Evolutionary conservation across 2,888 invertebrate genomes (phyloP).

Genomic region (Melieria omissa): DNA sequence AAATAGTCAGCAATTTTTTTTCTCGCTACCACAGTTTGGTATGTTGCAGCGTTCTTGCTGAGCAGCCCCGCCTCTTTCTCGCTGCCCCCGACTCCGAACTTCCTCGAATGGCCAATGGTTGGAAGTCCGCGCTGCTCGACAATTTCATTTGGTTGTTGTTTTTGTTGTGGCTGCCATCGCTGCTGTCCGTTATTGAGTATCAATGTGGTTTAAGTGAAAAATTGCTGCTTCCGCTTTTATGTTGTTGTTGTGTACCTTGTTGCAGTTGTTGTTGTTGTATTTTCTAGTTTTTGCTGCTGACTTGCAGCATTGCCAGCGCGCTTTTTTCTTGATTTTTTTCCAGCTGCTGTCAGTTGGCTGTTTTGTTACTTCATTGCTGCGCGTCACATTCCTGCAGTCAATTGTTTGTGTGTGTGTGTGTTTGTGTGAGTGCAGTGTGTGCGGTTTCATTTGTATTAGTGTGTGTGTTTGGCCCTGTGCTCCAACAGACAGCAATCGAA

Average conservation of each 20-base stretch:
- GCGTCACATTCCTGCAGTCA: not conserved
- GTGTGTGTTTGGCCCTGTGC: not conserved
- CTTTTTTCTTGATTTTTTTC: conserved; percentile 11
- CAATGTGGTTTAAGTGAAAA: conserved; percentile 61
- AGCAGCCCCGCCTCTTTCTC: not conserved
- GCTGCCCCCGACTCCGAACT: not conserved
- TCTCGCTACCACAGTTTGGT: not conserved
- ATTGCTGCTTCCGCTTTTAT: conserved; percentile 47
- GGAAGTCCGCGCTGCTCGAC: not conserved
- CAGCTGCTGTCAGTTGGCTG: conserved; percentile 7
- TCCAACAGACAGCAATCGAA: conserved; percentile 37
- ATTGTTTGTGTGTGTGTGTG: not conserved
- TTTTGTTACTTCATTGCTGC: not conserved
- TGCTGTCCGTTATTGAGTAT: conserved; percentile 55
- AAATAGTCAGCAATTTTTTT: conserved; percentile 34
- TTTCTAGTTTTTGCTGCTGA: not conserved
- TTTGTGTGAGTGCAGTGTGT: not conserved
- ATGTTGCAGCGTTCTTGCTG: no score
- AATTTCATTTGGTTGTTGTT: not conserved
- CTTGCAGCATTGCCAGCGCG: conserved; percentile 15
- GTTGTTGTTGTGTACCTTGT: not conserved
- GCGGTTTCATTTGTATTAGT: not conserved
- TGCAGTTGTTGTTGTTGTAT: not conserved
- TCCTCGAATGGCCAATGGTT: conserved; percentile 44
- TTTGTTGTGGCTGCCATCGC: conserved; percentile 4